Evolutionary conservation across 1,140 invertebrate genomes (phyloP), one percentile per base, ranked within the genome.

Genomic region (Wiebesia pumilae): DNA sequence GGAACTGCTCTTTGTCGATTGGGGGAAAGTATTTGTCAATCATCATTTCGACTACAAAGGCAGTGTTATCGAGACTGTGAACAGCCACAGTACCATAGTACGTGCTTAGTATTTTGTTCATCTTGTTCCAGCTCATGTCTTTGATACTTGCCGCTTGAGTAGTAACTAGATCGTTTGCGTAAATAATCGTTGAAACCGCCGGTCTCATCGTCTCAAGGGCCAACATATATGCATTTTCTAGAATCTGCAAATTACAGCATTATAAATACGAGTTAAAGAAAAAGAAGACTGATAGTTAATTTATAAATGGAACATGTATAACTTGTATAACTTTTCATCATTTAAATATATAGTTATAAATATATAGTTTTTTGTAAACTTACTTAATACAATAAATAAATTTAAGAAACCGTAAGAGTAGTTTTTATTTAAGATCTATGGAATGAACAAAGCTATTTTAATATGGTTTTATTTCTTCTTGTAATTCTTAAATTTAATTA

Each of bases 1-100:
- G 91, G 87, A 93, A 90, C 81, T 94, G 83, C 84, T 93, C 91
- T 77, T 95, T 94, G 67, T 93, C 93, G 30, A 93, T 93, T 21
- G 95, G 94, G 19, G 96, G 96, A 88, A 96, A 95, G 91, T 96
- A 96, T 89, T 95, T 95, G 89, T 96, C 95, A 0, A 96, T 90
- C 33, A 96, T 91, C 62, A 94, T 95, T 92, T 96, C 95, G 16
- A 95, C 95, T 69, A 95, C 90, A 3, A 92, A 93, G 47, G 95
- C 95, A 40, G 95, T 95, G 0, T 91, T 94, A 87, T 96, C 96
- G 21, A 96, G 94, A 54, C 95, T 93, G 79, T 94, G 93, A 4
- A 96, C 93, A 1, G 96, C 96, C 84, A 94, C 94, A 88, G 93
- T 95, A 6, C 96, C 96, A 90, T 95, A 96, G 47, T 95, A 94